Conservation (phyloP, 2,113 vertebrate species). For the Calidris pugnax region DNA sequence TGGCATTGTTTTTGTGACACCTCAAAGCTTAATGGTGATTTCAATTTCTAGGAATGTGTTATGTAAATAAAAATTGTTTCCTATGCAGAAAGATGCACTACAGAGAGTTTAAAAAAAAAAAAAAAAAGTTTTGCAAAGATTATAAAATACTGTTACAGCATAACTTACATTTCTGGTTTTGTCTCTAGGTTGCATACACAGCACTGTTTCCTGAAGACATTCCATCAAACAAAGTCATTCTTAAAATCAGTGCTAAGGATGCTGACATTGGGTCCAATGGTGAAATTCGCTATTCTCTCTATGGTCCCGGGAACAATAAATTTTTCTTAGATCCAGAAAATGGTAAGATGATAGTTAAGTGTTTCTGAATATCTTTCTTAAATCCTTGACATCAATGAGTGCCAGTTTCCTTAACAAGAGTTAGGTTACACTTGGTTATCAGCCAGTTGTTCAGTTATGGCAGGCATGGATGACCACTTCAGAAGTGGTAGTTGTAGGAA, state of each 20-base stretch:
- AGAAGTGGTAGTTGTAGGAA: not conserved
- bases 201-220: slow-evolving; percentile 87
- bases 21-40: not conserved
- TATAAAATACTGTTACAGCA: not conserved
- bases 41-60: not conserved
- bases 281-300: slow-evolving; percentile 88
- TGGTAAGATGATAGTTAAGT: slow-evolving; percentile 76
- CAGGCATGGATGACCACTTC: not conserved
- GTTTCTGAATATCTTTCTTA: not conserved
- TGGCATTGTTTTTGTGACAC: not conserved
- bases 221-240: slow-evolving; percentile 83
- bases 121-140: not conserved
- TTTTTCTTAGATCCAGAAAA: slow-evolving; percentile 90
- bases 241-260: slow-evolving; percentile 87
- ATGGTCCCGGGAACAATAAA: slow-evolving; percentile 85
- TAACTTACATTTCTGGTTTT: not conserved
- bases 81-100: not conserved
- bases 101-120: not conserved
- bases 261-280: slow-evolving; percentile 88
- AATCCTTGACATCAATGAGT: not conserved
- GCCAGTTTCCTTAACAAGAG: not conserved
- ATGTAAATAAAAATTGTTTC: not conserved
- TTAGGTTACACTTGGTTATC: not conserved
- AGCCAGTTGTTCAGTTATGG: not conserved
- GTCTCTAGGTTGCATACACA: slow-evolving; percentile 81